Evolutionary conservation across 2,113 vertebrate genomes (phyloP), one percentile per base, ranked within the genome.

Genomic region (Taxidea taxus): DNA sequence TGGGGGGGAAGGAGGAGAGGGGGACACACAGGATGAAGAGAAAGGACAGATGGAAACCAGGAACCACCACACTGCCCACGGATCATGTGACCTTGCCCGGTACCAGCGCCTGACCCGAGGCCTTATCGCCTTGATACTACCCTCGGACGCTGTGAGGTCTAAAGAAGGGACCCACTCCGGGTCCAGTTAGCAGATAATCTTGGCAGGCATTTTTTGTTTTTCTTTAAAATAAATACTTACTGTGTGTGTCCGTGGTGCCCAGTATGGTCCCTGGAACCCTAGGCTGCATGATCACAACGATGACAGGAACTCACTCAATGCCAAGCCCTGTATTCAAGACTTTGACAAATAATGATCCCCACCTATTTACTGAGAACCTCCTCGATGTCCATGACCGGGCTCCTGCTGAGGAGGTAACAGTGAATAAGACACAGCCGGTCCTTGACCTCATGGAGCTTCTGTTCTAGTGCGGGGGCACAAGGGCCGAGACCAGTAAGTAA

Each of bases 1-100:
- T n/a, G 49, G 2, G 10, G 6, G 2, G 18, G 29, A n/a, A 16
- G 3, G 51, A 42, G 6, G 3, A 12, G 25, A 58, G 49, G 20
- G 54, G 27, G 37, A 68, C 47, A 66, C 15, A 6, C 34, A 12
- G 60, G 13, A 2, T 12, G 58, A 64, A 88, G 16, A 56, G 49
- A 78, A 49, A 84, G 54, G 70, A 74, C 31, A 56, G 0, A 0
- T 9, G 39, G 62, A 60, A n/a, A 14, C 27, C 86, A 87, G 89
- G 74, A 49, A 25, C 42, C 13, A 11, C 20, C 1, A 4, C 4
- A 0, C 20, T 34, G 44, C 27, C 8, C 2, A 31, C 44, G 66
- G 54, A 37, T 64, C 12, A 6, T 23, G 49, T 90, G 68, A 66
- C 49, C 44, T 74, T 66, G 20, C 7, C 72, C 42, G 5, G 18